Evolutionary conservation across 2,888 invertebrate genomes (phyloP).

Genomic region (Drosophila heteroneura): DNA sequence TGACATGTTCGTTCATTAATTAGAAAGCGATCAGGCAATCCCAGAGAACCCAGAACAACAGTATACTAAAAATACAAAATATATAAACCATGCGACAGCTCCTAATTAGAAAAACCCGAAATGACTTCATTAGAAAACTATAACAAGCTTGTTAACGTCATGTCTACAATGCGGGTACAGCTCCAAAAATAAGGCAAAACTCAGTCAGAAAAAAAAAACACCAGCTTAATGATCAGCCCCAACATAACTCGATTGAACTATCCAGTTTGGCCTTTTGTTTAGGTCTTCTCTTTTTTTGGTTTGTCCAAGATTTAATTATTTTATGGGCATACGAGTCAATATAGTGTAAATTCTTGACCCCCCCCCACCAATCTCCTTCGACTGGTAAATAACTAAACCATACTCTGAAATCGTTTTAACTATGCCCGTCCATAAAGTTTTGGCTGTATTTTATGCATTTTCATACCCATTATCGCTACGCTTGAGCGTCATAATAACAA

Average conservation of each 20-base stretch:
- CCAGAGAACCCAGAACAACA: slow-evolving; percentile 5
- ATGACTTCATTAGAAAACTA: slow-evolving; percentile 81
- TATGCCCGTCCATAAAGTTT: slow-evolving; percentile 27
- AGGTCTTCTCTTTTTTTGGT: slow-evolving; percentile 10
- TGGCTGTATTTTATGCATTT: slow-evolving; percentile 45
- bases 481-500: slow-evolving; percentile 23
- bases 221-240: slow-evolving; percentile 54
- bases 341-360: slow-evolving; percentile 11
- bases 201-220: slow-evolving; percentile 8
- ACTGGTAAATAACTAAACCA: slow-evolving; percentile 1
- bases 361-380: neutral
- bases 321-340: slow-evolving; percentile 43
- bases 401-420: slow-evolving; percentile 15
- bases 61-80: neutral
- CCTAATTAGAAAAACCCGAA: slow-evolving; percentile 71
- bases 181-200: slow-evolving; percentile 20
- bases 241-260: slow-evolving; percentile 29
- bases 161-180: slow-evolving; percentile 72
- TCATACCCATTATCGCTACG: slow-evolving; percentile 47
- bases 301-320: slow-evolving; percentile 64
- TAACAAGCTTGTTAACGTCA: slow-evolving; percentile 76
- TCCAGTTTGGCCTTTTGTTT: slow-evolving; percentile 34
- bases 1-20: slow-evolving; percentile 78
- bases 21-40: slow-evolving; percentile 64
- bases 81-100: slow-evolving; percentile 51